Evolutionary conservation across 2,113 vertebrate species (phyloP).

Genomic region (Amblyopsis rosae): DNA sequence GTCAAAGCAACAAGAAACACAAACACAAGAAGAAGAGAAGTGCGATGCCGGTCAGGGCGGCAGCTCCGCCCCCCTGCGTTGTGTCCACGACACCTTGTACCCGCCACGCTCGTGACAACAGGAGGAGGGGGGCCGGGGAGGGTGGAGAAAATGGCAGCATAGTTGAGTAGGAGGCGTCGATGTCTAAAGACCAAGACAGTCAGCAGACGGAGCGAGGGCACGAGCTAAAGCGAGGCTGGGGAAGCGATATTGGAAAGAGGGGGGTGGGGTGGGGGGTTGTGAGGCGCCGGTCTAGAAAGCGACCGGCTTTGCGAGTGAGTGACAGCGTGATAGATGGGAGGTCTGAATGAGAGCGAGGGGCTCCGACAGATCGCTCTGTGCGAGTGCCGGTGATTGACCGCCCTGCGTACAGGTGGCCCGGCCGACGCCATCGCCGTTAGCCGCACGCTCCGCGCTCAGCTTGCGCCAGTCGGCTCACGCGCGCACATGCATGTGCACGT

Average conservation of each 20-base stretch:
- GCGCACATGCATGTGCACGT: constrained; percentile 2
- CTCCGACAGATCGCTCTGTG: constrained; percentile 23
- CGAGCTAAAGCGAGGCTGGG: constrained; percentile 22
- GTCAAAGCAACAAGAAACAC: constrained; percentile 39
- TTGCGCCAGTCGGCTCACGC: constrained; percentile 19
- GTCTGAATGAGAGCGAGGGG: constrained; percentile 58
- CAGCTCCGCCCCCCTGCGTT: constrained; percentile 40
- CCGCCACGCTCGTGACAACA: constrained; percentile 42
- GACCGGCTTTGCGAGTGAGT: constrained; percentile 57
- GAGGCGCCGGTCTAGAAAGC: constrained; percentile 4
- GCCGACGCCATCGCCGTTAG: constrained; percentile 34
- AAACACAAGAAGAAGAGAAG: not conserved
- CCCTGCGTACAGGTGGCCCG: constrained; percentile 56
- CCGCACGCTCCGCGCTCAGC: constrained; percentile 17
- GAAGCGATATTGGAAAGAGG: constrained; percentile 32
- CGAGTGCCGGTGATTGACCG: constrained; percentile 55
- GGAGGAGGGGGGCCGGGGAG: constrained; percentile 1
- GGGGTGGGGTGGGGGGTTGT: not conserved
- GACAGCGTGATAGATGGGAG: constrained; percentile 58
- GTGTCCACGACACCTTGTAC: constrained; percentile 22
- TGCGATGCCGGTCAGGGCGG: constrained; percentile 55
- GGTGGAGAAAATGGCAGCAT: too few species aligned
- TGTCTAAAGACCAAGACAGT: constrained; percentile 15
- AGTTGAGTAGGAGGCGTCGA: constrained; percentile 24
- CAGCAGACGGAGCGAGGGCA: too few species aligned